Evolutionary conservation across 2,113 vertebrate genomes (phyloP).

Genomic region (Stigmatopora argus): DNA sequence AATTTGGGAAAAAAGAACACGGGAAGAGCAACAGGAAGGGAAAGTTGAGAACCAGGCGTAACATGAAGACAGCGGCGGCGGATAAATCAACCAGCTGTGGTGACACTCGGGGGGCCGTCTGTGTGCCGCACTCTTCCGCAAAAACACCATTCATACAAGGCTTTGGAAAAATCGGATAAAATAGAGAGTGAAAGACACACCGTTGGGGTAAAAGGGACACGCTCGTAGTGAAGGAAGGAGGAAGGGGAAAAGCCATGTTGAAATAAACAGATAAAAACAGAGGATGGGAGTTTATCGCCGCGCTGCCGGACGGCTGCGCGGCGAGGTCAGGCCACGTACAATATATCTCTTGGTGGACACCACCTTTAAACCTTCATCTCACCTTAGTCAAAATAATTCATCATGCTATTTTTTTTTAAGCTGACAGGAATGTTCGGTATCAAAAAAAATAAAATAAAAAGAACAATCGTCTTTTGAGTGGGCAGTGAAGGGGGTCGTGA

Average conservation of each 20-base stretch:
- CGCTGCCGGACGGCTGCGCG: constrained; percentile 34
- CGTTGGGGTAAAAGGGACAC: constrained; percentile 34
- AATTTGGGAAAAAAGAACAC: constrained; percentile 69
- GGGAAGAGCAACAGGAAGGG: constrained; percentile 76
- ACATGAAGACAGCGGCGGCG: constrained; percentile 69
- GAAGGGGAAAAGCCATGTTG: constrained; percentile 54
- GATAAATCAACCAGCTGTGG: constrained; percentile 68
- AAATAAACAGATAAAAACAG: constrained; percentile 61
- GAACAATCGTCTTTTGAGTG: background rate
- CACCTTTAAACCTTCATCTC: constrained; percentile 21
- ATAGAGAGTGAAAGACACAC: constrained; percentile 10
- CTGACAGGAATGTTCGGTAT: background rate
- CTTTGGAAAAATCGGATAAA: constrained; percentile 33
- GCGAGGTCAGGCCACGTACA: constrained; percentile 44
- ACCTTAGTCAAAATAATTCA: constrained; percentile 25
- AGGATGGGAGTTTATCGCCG: constrained; percentile 41
- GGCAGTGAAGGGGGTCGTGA: background rate
- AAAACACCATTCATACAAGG: constrained; percentile 69
- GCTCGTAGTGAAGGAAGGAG: constrained; percentile 53
- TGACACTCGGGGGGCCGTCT: constrained; percentile 53
- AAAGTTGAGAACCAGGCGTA: constrained; percentile 67
- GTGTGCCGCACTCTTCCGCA: constrained; percentile 62
- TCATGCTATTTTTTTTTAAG: constrained; percentile 7
- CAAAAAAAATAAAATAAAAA: background rate
- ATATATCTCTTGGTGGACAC: constrained; percentile 37